Base-by-base conservation (phyloP, 2,888 invertebrate species). In the Ctena decussata region DNA sequence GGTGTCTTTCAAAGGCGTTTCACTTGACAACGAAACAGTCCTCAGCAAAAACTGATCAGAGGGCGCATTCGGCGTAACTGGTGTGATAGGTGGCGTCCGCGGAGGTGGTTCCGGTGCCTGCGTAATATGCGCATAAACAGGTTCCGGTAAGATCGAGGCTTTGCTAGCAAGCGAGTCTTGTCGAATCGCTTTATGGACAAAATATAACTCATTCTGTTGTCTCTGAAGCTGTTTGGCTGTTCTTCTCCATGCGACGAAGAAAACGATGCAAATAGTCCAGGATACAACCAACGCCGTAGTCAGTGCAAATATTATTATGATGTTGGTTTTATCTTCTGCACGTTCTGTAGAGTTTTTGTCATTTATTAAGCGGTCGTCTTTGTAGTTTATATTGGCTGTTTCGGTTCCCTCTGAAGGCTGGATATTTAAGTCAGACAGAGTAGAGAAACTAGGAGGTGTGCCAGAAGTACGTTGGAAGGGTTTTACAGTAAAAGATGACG, bases 131-230 rank as follows among this genome's bases (percentile, higher is more conserved):
- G 82, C 74, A 73, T 85, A 85, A 3, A 82, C 80, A 6, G 82
- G 82, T n/a, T 85, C 82, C 39, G 73, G 39, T 46, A 82, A 70
- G 27, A 73, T 80, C 8, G 53, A 46, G 8, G 71, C 41, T 60
- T 80, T 53, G 24, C 41, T 46, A 0, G 84, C 77, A 32, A 37
- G 77, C 5, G 82, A 85, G 35, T 85, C 80, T 57, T 85, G 82
- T n/a, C 82, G 65, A 24, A 80, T 77, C 0, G 85, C 69, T 60
- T 85, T 85, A 41, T 85, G 79, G 30, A 85, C 77, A 57, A 85
- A 85, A 37, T 85, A 85, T 21, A 85, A 35, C 21, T 85, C 85
- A 57, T 82, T 57, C 37, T 77, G 80, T 30, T 85, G 75, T 79
- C 70, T 79, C 3, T 60, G 53, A 1, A 85, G 49, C 37, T 85